These are phyloP conservation scores for Archaeoteleia sp. DNA, from an alignment of 2,888 invertebrate species.

Conservation along the genomic window DNA sequence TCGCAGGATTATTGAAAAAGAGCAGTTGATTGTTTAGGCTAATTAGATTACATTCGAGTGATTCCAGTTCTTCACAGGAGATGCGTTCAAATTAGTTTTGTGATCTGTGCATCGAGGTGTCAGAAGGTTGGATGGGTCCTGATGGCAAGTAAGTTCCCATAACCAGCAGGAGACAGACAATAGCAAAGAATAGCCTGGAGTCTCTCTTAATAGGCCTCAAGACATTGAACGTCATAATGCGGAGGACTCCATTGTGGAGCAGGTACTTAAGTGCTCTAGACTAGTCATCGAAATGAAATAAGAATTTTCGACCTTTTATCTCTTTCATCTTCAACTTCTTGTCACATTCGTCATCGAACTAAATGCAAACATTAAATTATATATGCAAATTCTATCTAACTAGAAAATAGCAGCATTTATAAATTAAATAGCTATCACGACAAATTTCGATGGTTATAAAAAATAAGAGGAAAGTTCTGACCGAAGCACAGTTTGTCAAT, in stretches of 20 bases:
- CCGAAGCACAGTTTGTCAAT: slow-evolving; percentile 68
- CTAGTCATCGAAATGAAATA: slow-evolving; percentile 68
- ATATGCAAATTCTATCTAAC: no score
- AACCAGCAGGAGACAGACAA: slow-evolving; percentile 70
- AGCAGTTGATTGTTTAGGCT: no score
- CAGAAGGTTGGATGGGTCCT: slow-evolving; percentile 57
- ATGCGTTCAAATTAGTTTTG: slow-evolving; percentile 52
- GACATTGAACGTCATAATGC: slow-evolving; percentile 72
- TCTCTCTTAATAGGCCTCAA: slow-evolving; percentile 71
- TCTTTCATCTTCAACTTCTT: slow-evolving; percentile 41
- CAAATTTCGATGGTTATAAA: slow-evolving; percentile 17
- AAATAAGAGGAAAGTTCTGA: slow-evolving; percentile 60
- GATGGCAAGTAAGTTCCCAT: slow-evolving; percentile 62
- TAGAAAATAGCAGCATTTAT: slow-evolving; percentile 13
- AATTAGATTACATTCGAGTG: slow-evolving; percentile 69
- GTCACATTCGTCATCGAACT: slow-evolving; percentile 20
- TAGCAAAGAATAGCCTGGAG: slow-evolving; percentile 70
- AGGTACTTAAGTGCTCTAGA: slow-evolving; percentile 72
- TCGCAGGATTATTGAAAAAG: no score
- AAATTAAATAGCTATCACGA: slow-evolving; percentile 22
- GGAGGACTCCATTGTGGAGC: slow-evolving; percentile 71
- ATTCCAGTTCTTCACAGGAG: slow-evolving; percentile 57
- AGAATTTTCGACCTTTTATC: slow-evolving; percentile 58
- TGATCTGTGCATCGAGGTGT: slow-evolving; percentile 51
- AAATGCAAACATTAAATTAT: no score